Evolutionary conservation across 2,888 invertebrate genomes (phyloP).

Genomic region (Nymphalis c-album): DNA sequence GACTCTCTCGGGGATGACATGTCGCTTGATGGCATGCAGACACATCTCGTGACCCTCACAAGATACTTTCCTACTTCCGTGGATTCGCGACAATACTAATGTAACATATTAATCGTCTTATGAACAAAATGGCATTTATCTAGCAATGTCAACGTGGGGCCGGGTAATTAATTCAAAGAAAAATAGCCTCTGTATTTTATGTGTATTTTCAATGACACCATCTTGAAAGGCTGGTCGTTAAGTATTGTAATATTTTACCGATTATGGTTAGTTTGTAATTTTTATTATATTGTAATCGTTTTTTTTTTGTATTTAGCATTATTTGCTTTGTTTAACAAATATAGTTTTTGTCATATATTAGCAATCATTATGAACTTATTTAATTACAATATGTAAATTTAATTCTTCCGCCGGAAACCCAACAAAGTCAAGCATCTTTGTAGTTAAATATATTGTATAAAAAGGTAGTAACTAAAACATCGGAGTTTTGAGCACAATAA

Average conservation of each 20-base stretch:
- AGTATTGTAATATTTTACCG: background rate
- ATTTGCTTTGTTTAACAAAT: no score
- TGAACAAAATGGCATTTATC: conserved; percentile 25
- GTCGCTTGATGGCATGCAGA: conserved; percentile 39
- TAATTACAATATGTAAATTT: no score
- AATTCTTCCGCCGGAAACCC: no score
- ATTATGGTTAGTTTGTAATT: background rate
- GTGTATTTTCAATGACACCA: conserved; percentile 5
- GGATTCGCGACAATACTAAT: conserved; percentile 67
- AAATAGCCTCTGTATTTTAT: conserved; percentile 26
- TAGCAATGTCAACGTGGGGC: conserved; percentile 29
- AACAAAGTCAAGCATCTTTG: background rate
- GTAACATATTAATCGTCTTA: conserved; percentile 42
- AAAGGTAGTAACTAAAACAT: background rate
- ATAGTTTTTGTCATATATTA: no score
- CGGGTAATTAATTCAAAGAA: conserved; percentile 26
- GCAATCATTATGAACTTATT: no score
- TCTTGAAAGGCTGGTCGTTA: background rate
- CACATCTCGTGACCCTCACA: conserved; percentile 53
- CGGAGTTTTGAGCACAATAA: background rate
- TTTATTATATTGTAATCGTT: background rate
- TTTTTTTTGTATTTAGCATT: no score
- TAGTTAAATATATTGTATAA: background rate
- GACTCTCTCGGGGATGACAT: conserved; percentile 45
- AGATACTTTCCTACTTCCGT: conserved; percentile 72